Base-by-base conservation (phyloP, 1,140 invertebrate species). In the Pseudomyrmex sp. region DNA sequence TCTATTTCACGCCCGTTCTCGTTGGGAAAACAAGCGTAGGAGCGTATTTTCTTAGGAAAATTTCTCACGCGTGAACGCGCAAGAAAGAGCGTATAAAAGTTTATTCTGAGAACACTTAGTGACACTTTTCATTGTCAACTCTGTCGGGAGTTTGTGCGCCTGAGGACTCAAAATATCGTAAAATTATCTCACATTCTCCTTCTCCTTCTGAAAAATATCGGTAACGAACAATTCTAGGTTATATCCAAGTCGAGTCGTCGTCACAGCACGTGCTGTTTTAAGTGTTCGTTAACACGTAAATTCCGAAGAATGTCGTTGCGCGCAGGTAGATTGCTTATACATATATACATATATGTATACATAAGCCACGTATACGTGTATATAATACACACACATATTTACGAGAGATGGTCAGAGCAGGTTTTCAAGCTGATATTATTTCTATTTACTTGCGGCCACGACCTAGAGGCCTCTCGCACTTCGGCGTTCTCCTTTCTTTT, bases 341-440 rank as follows among this genome's bases (percentile, higher is more conserved):
- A 62, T 18, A 13, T 56, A 52, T 13, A 10, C 62, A 62, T 18
- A 13, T 35, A 5, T 44, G 13, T 13, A 35, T 15, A 63, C 2
- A 44, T 58, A 26, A 13, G 48, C 18, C 26, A n/a, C 35, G 18
- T 35, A 8, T 4, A 20, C n/a, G 8, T 9, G n/a, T 44, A 52
- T 9, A 56, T 54, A 18, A 23, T 1, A 23, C 44, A 70, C 12
- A 20, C 44, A 18, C 48, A 74, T 46, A 61, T 56, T 61, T 73
- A 72, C 66, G 79, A 59, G 69, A 88, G 83, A 86, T 82, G 87
- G 87, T 72, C 58, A 35, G 76, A 89, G 85, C 85, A 89, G 88
- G 88, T 89, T 89, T 89, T 77, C 85, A 82, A 86, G 87, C 59
- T 88, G 87, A 89, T 89, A 89, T 89, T 87, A 86, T 89, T 89